phyloP scores from a whole-genome alignment of 2,113 vertebrate genomes.

The Vicugna pacos region DNA sequence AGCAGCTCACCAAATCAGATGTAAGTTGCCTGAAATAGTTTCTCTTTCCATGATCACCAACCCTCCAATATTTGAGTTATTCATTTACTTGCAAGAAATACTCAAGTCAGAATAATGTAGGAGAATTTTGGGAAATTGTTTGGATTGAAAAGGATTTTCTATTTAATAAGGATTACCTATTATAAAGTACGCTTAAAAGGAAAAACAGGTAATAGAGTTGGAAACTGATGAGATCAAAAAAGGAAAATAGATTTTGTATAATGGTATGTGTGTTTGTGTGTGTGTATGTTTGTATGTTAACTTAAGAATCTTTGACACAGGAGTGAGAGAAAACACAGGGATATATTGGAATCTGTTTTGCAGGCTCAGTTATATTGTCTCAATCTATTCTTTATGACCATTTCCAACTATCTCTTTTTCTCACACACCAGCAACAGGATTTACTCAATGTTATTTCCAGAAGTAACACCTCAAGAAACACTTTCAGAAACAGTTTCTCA shows the following conservation, averaged over 20 bases:
- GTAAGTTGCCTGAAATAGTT: neutral
- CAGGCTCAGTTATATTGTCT: constrained; percentile 40
- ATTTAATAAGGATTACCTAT: neutral
- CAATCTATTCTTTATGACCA: constrained; percentile 40
- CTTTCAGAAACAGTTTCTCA: constrained; percentile 71
- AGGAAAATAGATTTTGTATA: neutral
- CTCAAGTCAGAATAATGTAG: neutral
- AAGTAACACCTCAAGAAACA: constrained; percentile 69
- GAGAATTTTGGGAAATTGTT: neutral
- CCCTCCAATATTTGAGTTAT: neutral
- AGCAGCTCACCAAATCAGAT: neutral
- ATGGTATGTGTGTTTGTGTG: neutral
- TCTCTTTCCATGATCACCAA: neutral
- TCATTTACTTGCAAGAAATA: constrained; percentile 24
- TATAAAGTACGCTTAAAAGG: neutral
- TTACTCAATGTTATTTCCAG: constrained; percentile 77
- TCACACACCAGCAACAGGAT: constrained; percentile 48
- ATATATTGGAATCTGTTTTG: constrained; percentile 42
- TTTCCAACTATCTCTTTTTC: constrained; percentile 44
- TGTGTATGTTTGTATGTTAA: neutral
- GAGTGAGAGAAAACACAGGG: neutral
- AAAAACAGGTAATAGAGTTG: neutral
- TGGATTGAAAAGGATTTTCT: neutral
- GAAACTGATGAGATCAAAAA: neutral
- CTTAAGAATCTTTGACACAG: neutral